Evolutionary conservation across 1,140 invertebrate genomes (phyloP).

Genomic region (Eueides isabella): DNA sequence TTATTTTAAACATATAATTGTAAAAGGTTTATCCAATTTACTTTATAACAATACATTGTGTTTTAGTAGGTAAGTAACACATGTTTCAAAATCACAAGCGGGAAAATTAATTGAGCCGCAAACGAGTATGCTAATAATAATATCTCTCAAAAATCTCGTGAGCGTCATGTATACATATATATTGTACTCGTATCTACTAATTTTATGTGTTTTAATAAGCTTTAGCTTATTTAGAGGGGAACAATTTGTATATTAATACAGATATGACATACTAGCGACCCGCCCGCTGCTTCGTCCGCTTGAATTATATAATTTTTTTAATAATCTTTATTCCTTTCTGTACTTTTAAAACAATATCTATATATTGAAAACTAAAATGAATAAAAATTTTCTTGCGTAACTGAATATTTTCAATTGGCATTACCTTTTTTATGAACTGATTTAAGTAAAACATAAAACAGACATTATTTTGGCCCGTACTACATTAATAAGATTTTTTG

Average conservation of each 20-base stretch:
- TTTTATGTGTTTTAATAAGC: background rate
- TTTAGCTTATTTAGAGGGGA: background rate
- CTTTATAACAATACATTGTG: background rate
- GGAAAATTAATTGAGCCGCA: background rate
- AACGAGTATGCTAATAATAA: background rate
- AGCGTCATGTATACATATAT: background rate
- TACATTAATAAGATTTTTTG: no score
- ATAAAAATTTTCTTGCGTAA: no score
- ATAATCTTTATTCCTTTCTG: no score
- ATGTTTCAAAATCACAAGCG: background rate
- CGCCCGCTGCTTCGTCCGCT: no score
- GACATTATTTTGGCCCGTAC: no score
- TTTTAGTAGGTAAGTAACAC: background rate
- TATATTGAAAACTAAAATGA: no score
- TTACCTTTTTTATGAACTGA: no score
- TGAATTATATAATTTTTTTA: no score
- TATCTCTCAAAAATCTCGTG: background rate
- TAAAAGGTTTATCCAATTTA: background rate
- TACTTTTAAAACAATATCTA: no score
- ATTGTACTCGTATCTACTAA: background rate
- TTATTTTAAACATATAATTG: no score
- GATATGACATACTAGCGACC: background rate
- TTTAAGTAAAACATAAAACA: no score
- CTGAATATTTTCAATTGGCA: no score
- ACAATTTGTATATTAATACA: background rate